Conservation (phyloP, 2,888 invertebrate genomes). For the Theretra japonica region DNA sequence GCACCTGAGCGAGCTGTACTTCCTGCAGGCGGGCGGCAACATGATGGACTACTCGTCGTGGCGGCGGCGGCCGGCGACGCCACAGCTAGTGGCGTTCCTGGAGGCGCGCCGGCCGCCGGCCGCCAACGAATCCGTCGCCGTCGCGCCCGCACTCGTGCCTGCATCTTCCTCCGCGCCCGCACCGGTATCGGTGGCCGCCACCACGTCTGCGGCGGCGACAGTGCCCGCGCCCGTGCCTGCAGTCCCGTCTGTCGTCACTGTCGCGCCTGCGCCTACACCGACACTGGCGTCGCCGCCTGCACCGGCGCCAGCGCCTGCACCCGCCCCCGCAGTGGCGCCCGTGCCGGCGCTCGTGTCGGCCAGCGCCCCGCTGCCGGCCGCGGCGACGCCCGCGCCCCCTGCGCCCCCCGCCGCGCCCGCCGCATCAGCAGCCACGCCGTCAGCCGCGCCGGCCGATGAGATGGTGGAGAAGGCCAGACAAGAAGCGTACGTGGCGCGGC, state of each 20-base stretch:
- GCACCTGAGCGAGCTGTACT: conserved; percentile 93
- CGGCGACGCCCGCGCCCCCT: conserved; percentile 37
- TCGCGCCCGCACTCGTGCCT: conserved; percentile 86
- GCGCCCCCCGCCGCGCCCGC: conserved; percentile 34
- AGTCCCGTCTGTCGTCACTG: conserved; percentile 62
- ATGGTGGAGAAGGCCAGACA: conserved; percentile 79
- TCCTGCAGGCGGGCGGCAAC: conserved; percentile 93
- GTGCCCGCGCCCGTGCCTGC: conserved; percentile 80
- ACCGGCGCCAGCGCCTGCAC: background rate
- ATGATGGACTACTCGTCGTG: conserved; percentile 94
- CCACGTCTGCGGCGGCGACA: conserved; percentile 63
- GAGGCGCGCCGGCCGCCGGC: conserved; percentile 88
- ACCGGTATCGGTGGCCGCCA: background rate
- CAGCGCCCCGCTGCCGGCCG: conserved; percentile 73
- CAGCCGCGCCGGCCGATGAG: conserved; percentile 72
- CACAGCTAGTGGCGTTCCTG: conserved; percentile 90
- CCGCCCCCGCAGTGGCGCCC: background rate
- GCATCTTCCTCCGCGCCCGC: conserved; percentile 82
- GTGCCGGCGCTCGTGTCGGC: conserved; percentile 84
- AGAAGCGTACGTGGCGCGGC: conserved; percentile 97
- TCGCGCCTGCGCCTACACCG: background rate
- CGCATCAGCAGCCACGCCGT: conserved; percentile 75
- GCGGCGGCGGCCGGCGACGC: conserved; percentile 91
- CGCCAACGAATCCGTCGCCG: conserved; percentile 86
- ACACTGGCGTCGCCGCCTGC: background rate